Evolutionary conservation across 2,797 vertebrate genomes (phyloP).

Genomic region (Botia almorhae): DNA sequence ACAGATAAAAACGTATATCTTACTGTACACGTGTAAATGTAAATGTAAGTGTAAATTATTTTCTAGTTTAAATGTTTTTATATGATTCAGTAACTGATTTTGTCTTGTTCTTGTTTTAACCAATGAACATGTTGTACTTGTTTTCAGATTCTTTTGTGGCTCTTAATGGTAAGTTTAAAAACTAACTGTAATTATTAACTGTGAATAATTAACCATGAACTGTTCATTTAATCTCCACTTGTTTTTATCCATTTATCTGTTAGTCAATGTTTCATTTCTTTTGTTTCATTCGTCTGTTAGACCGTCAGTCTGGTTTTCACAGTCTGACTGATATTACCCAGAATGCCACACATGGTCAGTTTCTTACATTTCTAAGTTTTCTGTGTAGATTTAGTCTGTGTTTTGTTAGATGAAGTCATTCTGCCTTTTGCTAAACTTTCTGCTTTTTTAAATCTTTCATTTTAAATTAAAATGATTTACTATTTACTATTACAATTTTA

Average conservation of each 20-base stretch:
- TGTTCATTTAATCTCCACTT: constrained; percentile 63
- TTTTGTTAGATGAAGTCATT: constrained; percentile 64
- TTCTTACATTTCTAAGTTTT: constrained; percentile 47
- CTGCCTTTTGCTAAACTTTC: constrained; percentile 9
- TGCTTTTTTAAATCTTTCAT: no score
- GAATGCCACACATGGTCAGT: constrained; percentile 82
- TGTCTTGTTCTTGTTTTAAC: neutral
- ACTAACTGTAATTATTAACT: constrained; percentile 64
- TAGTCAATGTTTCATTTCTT: constrained; percentile 68
- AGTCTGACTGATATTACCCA: constrained; percentile 85
- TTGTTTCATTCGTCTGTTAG: constrained; percentile 79
- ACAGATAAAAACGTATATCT: no score
- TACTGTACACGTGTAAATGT: no score
- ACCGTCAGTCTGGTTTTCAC: constrained; percentile 86
- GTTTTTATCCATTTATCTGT: constrained; percentile 57
- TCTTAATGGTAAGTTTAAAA: constrained; percentile 92
- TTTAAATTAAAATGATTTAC: no score
- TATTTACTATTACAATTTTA: no score
- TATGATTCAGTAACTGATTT: neutral
- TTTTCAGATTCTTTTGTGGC: constrained; percentile 96
- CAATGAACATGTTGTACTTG: constrained; percentile 65
- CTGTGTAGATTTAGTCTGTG: constrained; percentile 18
- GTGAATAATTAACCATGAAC: constrained; percentile 63
- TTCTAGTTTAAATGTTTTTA: no score
- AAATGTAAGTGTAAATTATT: no score